These are phyloP conservation scores for Taphrorychus bicolor DNA, from an alignment of 2,888 invertebrate species.

Conservation along the genomic window DNA sequence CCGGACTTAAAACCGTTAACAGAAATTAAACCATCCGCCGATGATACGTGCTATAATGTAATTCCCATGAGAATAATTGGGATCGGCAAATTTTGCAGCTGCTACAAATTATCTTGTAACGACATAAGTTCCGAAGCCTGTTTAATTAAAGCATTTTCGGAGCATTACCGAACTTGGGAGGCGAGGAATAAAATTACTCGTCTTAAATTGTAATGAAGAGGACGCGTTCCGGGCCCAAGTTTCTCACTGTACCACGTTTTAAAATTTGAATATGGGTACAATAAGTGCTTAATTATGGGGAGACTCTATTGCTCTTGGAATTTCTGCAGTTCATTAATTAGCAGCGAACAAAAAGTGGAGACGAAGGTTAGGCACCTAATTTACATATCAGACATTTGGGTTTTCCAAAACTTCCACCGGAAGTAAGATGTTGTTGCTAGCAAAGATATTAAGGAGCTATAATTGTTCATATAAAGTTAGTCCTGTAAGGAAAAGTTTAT, in stretches of 20 bases:
- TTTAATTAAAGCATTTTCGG: constrained; percentile 35
- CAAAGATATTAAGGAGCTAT: too few species aligned
- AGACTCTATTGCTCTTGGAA: not conserved
- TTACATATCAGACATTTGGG: too few species aligned
- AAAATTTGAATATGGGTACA: not conserved
- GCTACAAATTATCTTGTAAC: constrained; percentile 39
- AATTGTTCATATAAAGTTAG: too few species aligned
- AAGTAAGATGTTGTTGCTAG: too few species aligned
- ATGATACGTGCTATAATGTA: constrained; percentile 35
- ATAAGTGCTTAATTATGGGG: not conserved
- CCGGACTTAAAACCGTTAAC: constrained; percentile 14
- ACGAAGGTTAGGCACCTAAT: too few species aligned
- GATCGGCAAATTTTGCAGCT: constrained; percentile 31
- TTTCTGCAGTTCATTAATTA: not conserved
- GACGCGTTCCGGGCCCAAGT: not conserved
- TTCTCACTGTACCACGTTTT: not conserved
- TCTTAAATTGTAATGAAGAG: constrained; percentile 7
- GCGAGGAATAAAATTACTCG: constrained; percentile 6
- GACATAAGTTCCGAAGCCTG: constrained; percentile 38
- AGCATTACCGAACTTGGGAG: constrained; percentile 6
- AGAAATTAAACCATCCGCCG: constrained; percentile 22
- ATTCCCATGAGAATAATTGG: constrained; percentile 34
- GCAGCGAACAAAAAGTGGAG: too few species aligned
- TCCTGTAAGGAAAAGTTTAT: too few species aligned
- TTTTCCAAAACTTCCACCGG: too few species aligned